Conservation (phyloP, 2,113 vertebrate genomes). For the Pitta sordida region DNA sequence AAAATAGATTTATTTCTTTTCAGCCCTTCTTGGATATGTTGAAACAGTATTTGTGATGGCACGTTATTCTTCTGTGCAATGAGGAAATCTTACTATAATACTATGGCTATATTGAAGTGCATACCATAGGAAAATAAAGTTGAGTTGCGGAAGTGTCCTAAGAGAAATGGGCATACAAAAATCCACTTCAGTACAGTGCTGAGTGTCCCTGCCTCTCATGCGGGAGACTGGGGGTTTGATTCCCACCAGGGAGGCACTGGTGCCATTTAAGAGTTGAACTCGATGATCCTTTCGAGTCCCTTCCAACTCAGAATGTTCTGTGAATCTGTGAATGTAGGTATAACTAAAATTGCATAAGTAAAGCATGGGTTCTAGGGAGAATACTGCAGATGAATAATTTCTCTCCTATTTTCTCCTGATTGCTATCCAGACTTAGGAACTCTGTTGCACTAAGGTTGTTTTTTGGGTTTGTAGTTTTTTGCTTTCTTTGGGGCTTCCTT, state of each 20-base stretch:
- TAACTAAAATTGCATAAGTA: neutral
- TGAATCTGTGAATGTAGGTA: no score
- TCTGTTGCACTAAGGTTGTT: neutral
- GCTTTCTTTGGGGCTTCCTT: neutral
- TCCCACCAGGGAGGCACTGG: no score
- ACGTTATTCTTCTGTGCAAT: neutral
- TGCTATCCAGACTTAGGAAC: neutral
- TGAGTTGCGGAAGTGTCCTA: neutral
- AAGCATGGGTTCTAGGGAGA: neutral
- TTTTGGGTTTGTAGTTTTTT: neutral
- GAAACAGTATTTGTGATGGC: neutral
- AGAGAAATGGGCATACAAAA: neutral
- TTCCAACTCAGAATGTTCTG: no score
- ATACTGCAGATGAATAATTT: neutral
- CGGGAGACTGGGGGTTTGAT: no score
- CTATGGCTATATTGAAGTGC: neutral
- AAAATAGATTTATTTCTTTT: neutral
- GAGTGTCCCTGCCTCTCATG: no score
- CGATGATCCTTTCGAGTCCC: no score
- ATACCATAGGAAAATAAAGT: neutral
- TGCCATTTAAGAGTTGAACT: no score
- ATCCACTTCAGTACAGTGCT: no score
- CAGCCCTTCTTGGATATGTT: neutral
- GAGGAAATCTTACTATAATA: neutral
- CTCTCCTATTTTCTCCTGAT: neutral